Base-by-base conservation (phyloP, 2,797 vertebrate genomes). In the Ataeniobius toweri region DNA sequence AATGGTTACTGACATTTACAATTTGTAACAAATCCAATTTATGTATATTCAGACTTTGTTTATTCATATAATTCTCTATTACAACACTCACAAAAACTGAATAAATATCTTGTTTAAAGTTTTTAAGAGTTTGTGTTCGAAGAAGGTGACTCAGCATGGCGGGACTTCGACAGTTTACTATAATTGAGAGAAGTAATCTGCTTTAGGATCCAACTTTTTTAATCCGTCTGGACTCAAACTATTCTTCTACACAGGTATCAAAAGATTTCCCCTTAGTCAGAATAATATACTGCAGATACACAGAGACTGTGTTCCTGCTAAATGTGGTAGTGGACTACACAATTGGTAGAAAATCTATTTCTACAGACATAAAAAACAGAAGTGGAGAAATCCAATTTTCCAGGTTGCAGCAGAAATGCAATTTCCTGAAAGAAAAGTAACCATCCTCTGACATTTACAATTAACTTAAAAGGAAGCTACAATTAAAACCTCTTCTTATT, bases 381-480 rank as follows among this genome's bases (percentile, higher is more conserved):
- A n/a, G 76, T 73, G 70, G 63, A 68, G 44, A 76, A 78, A 82
- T 84, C 20, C 58, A 80, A 71, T 79, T 80, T 69, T 73, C 51
- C 56, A 31, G 58, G 78, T 6, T 39, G 68, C 75, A 51, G 59
- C 59, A 75, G 78, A 81, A 73, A 73, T 73, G 41, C 59, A 73
- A 68, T 39, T 48, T 65, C 20, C 20, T n/a, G 22, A 50, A 28
- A 74, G 56, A 75, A 74, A 65, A 75, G 59, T 48, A 78, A 75
- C 28, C 13, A n/a, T 20, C 13, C 46, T 13, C 48, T 76, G 69
- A 79, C 31, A 53, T 46, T 72, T 76, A 72, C 55, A 1, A n/a
- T 72, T 79, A 39, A 67, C 48, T 51, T 31, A 48, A 65, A 75
- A 44, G 22, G 1, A 69, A 44, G 12, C 48, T 48, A 10, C 48